A percentile compares a stretch with the other conserved stretches of the same genome.
Evolutionary conservation across 2,113 vertebrate species (phyloP).

Genomic region (Hyperopisus bebe): DNA sequence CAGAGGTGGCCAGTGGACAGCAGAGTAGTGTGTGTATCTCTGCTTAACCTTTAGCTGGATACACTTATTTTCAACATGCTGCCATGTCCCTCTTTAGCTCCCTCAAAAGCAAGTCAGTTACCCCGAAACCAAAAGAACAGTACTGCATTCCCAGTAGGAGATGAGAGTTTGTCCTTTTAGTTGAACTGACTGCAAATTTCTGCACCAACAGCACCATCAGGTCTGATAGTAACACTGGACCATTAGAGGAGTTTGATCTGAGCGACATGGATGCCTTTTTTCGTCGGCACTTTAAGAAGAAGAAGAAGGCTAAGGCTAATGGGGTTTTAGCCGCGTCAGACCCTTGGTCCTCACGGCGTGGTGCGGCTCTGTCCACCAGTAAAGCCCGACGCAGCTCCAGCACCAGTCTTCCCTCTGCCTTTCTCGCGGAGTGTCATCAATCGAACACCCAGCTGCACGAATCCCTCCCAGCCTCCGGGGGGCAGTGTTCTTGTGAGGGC

Average conservation of each 20-base stretch:
- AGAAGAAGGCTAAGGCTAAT: conserved; percentile 50
- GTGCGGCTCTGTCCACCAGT: conserved; percentile 60
- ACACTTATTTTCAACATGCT: not conserved
- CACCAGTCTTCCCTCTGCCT: conserved; percentile 66
- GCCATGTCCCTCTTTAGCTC: not conserved
- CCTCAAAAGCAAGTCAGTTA: not conserved
- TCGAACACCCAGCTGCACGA: conserved; percentile 50
- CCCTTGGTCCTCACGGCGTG: conserved; percentile 24
- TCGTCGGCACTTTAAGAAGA: conserved; percentile 68
- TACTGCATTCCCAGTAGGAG: conserved; percentile 30
- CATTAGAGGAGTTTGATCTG: conserved; percentile 6
- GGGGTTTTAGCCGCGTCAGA: not conserved
- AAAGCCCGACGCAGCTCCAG: conserved; percentile 78
- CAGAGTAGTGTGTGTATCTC: not conserved
- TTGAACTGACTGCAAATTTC: conserved; percentile 48
- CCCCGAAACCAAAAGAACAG: conserved; percentile 26
- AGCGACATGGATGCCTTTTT: conserved; percentile 79
- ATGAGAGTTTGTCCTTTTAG: not conserved
- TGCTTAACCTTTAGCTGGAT: not conserved
- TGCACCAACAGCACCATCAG: conserved; percentile 61
- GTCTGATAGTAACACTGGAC: conserved; percentile 1
- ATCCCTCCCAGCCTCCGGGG: not conserved
- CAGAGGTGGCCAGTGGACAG: not conserved
- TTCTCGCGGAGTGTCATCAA: conserved; percentile 59
- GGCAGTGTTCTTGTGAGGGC: conserved; percentile 17